Evolutionary conservation across 2,797 vertebrate species (phyloP), one percentile per base, ranked within the genome.

Genomic region (Lepilemur septentrionalis): DNA sequence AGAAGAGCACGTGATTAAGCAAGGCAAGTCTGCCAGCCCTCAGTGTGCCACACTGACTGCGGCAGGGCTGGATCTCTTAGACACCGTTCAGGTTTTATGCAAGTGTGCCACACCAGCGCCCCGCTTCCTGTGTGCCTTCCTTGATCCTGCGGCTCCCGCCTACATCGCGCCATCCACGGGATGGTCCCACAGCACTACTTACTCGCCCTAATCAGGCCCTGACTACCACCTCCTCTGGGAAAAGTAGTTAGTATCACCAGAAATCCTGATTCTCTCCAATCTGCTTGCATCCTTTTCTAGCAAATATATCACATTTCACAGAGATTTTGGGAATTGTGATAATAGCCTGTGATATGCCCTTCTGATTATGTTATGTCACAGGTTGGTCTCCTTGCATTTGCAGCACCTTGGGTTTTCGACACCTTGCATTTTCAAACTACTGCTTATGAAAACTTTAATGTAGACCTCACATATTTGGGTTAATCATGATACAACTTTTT

Each of bases 281-380:
- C 35, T 0, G 0, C 52, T 46, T 30, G 3, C 4, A 30, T 46
- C 65, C 63, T 63, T 72, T 76, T 46, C 72, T 65, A 22, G 8
- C 38, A 90, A 59, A 70, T 75, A 80, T 88, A 79, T 20, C 75
- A 50, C 81, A 32, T 14, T 69, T 80, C 88, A 22, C 52, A 30
- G 59, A 50, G 46, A 75, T 9, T 52, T 93, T 41, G 25, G 48
- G n/a, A 20, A 32, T 30, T 25, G 2, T 32, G 25, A 15, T 25
- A 61, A 57, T 10, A 8, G 61, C 14, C 23, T 38, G 17, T 4
- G 17, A 61, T 15, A 22, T 11, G 48, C 20, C 4, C 18, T 50
- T 67, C 70, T 46, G 35, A 50, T n/a, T 17, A 7, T 38, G 35
- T 67, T 43, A 20, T 38, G 9, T 18, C 69, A 4, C 2, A 20